Conservation (phyloP, 92 coral and sea anemone species). For the Scolanthus callimorphus region DNA sequence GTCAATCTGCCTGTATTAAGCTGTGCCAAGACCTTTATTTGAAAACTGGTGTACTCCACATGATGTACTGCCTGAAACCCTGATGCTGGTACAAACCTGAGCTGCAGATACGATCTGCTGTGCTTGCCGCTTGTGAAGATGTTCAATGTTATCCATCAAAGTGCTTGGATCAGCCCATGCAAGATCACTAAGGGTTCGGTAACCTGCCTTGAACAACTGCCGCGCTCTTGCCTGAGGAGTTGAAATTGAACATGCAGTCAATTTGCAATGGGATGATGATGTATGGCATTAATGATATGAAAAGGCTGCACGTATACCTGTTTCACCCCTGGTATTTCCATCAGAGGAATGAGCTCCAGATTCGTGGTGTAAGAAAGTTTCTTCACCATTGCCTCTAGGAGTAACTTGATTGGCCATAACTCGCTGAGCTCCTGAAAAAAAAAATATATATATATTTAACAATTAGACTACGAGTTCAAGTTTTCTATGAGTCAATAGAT, state of each 20-base stretch:
- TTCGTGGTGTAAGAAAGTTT: conserved; percentile 80
- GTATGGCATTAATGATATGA: too few relatives aligned
- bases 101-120: conserved; percentile 90
- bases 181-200: conserved; percentile 67
- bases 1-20: too few relatives aligned
- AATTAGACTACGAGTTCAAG: too few relatives aligned
- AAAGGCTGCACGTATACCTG: conserved; percentile 69
- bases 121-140: conserved; percentile 78
- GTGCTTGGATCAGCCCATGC: conserved; percentile 72
- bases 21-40: too few relatives aligned
- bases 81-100: conserved; percentile 69
- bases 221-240: conserved; percentile 82
- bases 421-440: conserved; percentile 72
- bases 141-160: conserved; percentile 71
- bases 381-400: conserved; percentile 87
- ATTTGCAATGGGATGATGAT: too few relatives aligned
- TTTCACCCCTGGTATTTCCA: conserved; percentile 92
- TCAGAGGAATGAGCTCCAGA: conserved; percentile 87
- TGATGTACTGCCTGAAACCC: too few relatives aligned
- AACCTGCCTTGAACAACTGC: conserved; percentile 83
- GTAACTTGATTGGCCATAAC: conserved; percentile 77
- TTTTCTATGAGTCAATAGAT: too few relatives aligned
- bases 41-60: too few relatives aligned
- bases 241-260: too few relatives aligned
- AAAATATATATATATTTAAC: too few relatives aligned